Percentiles rank a stretch among this genome's conserved stretches.
Conservation (phyloP, 2,113 vertebrate genomes). For the Asarcornis scutulata region DNA sequence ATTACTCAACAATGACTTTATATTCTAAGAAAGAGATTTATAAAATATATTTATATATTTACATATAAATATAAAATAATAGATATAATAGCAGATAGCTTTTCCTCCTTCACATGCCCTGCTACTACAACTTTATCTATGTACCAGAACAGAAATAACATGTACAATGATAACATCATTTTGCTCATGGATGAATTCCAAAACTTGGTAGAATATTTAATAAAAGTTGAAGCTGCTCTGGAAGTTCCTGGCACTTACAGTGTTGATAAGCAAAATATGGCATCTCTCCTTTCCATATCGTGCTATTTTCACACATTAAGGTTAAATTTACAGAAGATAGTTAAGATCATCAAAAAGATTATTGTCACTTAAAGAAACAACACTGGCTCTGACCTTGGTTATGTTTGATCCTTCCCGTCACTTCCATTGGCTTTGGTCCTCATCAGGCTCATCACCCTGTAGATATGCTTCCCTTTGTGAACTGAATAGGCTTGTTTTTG, state of each 20-base stretch:
- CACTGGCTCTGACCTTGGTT: not conserved
- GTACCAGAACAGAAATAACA: slow-evolving; percentile 10
- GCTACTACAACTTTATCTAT: not conserved
- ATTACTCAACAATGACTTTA: not conserved
- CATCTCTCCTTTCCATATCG: slow-evolving; percentile 32
- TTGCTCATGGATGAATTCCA: slow-evolving; percentile 40
- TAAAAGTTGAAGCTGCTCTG: slow-evolving; percentile 32
- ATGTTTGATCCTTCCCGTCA: not conserved
- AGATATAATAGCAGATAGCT: not conserved
- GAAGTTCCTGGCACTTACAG: slow-evolving; percentile 32
- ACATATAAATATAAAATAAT: not conserved
- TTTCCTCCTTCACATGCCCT: not conserved
- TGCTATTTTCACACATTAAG: slow-evolving; percentile 42
- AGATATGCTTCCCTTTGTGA: not conserved
- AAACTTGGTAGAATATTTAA: slow-evolving; percentile 32
- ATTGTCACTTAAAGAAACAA: slow-evolving; percentile 6
- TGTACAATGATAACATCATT: slow-evolving; percentile 6
- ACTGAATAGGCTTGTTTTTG: not conserved
- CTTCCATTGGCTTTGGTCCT: not conserved
- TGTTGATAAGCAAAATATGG: slow-evolving; percentile 39
- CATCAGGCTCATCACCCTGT: not conserved
- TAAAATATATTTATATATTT: too few species aligned
- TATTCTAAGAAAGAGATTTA: not conserved
- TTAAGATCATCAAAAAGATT: slow-evolving; percentile 9
- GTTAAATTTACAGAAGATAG: slow-evolving; percentile 27